Base-by-base conservation (phyloP, 2,888 invertebrate species). In the Portevinia maculata region DNA sequence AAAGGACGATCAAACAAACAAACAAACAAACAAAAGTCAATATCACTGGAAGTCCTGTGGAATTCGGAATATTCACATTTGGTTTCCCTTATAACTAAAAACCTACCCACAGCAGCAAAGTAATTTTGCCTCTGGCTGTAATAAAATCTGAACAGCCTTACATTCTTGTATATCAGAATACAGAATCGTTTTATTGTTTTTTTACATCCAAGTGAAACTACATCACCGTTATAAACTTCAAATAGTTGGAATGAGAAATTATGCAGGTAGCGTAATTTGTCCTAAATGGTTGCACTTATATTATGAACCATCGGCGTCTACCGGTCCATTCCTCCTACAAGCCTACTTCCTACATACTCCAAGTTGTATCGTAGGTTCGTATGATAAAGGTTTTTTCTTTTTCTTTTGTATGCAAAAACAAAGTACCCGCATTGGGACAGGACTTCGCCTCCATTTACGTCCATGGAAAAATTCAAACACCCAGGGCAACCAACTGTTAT, bases 231-330 rank as follows among this genome's bases (percentile, higher is more conserved):
- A 7, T 8, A 34, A 37, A 59, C 39, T 57, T 48, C 30, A 21
- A 69, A 13, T 28, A 59, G 13, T 28, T 48, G 28, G 39, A 15
- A n/a, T 59, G 48, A 69, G 39, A 48, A 48, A 69, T 50, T 48
- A n/a, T n/a, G n/a, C n/a, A n/a, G n/a, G n/a, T n/a, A 48, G 4
- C 30, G 57, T 50, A 59, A 69, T 69, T 69, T 39, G 28, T 39
- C 55, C 57, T 48, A 69, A 69, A 69, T 39, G 69, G 37, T 50
- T 57, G 30, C 32, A 34, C 30, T 57, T 69, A 37, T 57, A 69
- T 69, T 57, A 50, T 21, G 30, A 57, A 57, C 48, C 69, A 69
- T 39, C 48, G 59, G 28, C 69, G 19, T 24, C 39, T 39, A 50
- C 57, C 13, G 55, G 57, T 55, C 55, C 44, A n/a, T 52, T 39